These are phyloP conservation scores for Macquaria australasica DNA, from an alignment of 2,113 vertebrate species.

Conservation along the genomic window DNA sequence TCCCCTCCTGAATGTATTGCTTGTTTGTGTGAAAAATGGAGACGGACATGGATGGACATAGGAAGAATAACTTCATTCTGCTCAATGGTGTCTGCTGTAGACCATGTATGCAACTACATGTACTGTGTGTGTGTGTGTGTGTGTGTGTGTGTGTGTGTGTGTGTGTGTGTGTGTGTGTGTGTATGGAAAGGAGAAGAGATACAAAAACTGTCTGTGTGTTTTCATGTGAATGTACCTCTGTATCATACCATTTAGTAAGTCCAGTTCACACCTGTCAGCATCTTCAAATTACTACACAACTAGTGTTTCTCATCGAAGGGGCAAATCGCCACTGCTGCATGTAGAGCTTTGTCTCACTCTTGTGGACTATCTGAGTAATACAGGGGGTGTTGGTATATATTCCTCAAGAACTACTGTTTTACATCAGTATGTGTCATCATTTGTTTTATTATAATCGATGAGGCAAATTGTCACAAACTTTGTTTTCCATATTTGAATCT, in stretches of 20 bases:
- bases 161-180: background rate
- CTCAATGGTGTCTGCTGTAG: background rate
- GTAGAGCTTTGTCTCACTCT: slow-evolving; percentile 52
- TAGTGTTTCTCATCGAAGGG: background rate
- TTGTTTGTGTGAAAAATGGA: background rate
- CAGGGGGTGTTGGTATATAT: background rate
- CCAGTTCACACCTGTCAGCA: slow-evolving; percentile 1
- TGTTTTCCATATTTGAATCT: background rate
- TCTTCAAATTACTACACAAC: slow-evolving; percentile 23
- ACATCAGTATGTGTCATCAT: background rate
- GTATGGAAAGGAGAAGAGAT: background rate
- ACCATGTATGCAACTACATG: background rate
- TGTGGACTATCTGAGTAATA: slow-evolving; percentile 44
- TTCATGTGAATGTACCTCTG: background rate
- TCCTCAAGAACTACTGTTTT: background rate
- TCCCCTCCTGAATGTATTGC: background rate
- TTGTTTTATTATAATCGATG: background rate
- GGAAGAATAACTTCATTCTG: background rate
- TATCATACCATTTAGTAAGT: background rate
- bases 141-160: background rate
- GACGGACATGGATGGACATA: too few species aligned
- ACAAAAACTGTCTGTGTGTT: slow-evolving; percentile 3
- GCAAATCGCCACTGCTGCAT: background rate
- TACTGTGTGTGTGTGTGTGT: background rate
- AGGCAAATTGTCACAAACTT: background rate